Percentiles rank a stretch among this genome's conserved stretches.
Conservation (phyloP, 2,113 vertebrate species). For the Brachyhypopomus occidentalis region DNA sequence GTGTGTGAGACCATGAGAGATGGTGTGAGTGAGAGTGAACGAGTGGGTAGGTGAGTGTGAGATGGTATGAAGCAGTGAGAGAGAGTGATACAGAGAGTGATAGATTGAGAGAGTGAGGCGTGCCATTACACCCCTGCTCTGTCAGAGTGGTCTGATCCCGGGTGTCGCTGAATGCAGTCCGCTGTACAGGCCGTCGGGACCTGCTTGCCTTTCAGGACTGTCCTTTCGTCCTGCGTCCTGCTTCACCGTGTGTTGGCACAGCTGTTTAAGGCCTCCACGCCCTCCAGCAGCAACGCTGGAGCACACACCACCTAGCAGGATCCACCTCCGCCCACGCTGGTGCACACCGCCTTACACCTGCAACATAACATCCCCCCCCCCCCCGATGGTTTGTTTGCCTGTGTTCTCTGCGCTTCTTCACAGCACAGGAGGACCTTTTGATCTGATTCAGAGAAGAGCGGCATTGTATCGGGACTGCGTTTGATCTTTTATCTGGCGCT, state of each 20-base stretch:
- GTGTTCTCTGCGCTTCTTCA: no score
- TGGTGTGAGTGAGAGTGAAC: neutral
- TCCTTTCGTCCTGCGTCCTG: slow-evolving; percentile 29
- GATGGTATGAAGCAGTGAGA: no score
- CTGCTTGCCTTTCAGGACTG: neutral
- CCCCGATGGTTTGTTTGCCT: no score
- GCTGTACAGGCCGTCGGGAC: neutral
- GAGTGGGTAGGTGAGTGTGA: neutral
- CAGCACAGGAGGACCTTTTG: slow-evolving; percentile 8
- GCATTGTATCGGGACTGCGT: slow-evolving; percentile 35
- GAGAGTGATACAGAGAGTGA: slow-evolving; percentile 47
- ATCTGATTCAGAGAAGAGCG: slow-evolving; percentile 29
- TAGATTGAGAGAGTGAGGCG: neutral
- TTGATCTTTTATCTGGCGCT: slow-evolving; percentile 58
- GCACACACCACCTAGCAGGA: neutral
- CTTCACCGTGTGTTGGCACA: slow-evolving; percentile 25
- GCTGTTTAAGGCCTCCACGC: slow-evolving; percentile 18
- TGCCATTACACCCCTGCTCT: neutral
- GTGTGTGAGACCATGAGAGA: neutral
- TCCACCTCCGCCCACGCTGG: no score
- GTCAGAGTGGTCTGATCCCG: neutral
- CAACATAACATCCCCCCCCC: neutral
- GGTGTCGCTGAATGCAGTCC: neutral
- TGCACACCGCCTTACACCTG: neutral
- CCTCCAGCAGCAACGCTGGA: neutral